phyloP scores from a whole-genome alignment of 2,113 vertebrate genomes.

The Scortum barcoo region DNA sequence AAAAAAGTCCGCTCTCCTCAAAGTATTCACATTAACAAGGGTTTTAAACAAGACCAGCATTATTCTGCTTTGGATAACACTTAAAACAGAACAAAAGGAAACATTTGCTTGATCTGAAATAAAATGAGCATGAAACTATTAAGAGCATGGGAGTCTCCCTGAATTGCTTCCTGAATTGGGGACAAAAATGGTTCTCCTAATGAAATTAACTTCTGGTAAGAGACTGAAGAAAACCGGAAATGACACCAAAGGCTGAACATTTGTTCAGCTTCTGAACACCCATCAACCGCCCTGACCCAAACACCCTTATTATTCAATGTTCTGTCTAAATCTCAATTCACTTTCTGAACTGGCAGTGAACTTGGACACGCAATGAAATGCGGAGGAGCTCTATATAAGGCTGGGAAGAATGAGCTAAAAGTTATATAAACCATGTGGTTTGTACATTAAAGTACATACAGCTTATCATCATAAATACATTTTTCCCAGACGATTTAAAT shows the following conservation, averaged over 20 bases:
- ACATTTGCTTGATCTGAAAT: neutral
- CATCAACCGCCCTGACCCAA: conserved; percentile 1
- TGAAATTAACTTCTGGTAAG: conserved; percentile 6
- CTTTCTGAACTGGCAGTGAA: conserved; percentile 35
- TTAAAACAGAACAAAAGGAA: neutral
- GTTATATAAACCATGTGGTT: neutral
- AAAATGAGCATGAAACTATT: neutral
- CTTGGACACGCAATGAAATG: neutral
- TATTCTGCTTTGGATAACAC: neutral
- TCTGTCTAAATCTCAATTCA: neutral
- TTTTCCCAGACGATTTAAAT: neutral
- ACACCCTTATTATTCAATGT: conserved; percentile 11
- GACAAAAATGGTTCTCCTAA: neutral
- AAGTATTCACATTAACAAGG: neutral
- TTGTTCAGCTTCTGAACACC: conserved; percentile 8
- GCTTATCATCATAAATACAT: neutral
- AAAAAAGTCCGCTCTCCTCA: neutral
- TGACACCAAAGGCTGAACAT: conserved; percentile 11
- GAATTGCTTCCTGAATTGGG: neutral
- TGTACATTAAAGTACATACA: neutral
- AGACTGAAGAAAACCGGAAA: neutral
- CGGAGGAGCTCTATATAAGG: neutral
- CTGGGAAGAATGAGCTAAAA: neutral
- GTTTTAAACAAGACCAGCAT: neutral
- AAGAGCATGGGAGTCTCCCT: neutral